Evolutionary conservation across 2,113 vertebrate genomes (phyloP).

Genomic region (Acrocephalus arundinaceus): DNA sequence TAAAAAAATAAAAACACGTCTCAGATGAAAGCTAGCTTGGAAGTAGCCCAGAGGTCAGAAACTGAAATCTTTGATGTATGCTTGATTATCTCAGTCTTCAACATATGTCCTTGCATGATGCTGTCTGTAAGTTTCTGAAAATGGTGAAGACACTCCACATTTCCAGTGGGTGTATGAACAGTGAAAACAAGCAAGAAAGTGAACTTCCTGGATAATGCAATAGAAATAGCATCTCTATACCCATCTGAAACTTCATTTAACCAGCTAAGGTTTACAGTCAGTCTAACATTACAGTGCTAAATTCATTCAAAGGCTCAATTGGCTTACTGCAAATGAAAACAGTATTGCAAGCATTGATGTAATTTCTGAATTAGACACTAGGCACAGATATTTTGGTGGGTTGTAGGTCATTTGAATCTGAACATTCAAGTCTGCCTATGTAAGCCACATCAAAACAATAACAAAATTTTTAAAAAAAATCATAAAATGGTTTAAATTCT

Average conservation of each 20-base stretch:
- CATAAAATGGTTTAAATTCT: neutral
- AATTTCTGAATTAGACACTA: neutral
- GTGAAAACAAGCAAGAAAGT: conserved; percentile 24
- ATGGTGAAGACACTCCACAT: conserved; percentile 23
- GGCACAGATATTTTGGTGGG: neutral
- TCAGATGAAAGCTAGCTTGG: conserved; percentile 35
- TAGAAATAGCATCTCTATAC: neutral
- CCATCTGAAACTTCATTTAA: conserved; percentile 18
- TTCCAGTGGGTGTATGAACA: conserved; percentile 32
- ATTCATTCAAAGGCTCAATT: neutral
- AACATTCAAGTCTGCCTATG: neutral
- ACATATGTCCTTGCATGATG: conserved; percentile 19
- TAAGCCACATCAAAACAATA: neutral
- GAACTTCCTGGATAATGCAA: conserved; percentile 3
- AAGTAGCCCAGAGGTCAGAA: conserved; percentile 50
- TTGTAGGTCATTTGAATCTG: neutral
- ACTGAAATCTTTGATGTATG: conserved; percentile 35
- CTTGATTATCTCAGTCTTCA: conserved; percentile 18
- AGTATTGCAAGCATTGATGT: neutral
- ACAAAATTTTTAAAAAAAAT: neutral
- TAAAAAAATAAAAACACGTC: neutral
- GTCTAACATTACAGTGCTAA: neutral
- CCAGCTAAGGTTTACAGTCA: neutral
- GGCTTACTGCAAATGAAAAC: neutral
- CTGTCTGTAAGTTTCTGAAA: conserved; percentile 44